phyloP scores from a whole-genome alignment of 2,113 vertebrate species.

The Opisthocomus hoazin region DNA sequence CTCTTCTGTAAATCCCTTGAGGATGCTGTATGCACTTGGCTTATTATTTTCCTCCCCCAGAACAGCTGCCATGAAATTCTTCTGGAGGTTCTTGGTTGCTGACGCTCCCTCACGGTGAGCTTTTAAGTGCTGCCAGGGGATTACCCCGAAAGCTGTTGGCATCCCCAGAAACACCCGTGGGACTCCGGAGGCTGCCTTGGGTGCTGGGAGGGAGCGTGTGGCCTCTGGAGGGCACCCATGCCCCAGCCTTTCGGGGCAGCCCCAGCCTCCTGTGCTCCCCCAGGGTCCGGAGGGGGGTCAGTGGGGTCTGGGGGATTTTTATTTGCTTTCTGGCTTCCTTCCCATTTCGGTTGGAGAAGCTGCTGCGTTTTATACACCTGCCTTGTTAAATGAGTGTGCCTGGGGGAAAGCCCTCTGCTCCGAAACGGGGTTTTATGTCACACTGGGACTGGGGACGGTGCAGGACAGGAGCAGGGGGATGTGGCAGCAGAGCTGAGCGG shows the following conservation, averaged over 20 bases:
- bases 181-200: neutral
- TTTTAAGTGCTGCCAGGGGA: neutral
- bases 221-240: slow-evolving; percentile 71
- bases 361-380: neutral
- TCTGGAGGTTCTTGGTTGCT: neutral
- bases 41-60: neutral
- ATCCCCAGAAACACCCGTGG: neutral
- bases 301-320: no score
- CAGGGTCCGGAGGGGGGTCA: neutral
- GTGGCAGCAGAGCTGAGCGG: accelerated
- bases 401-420: neutral
- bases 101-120: accelerated
- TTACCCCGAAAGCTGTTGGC: neutral
- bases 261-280: neutral
- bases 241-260: neutral
- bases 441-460: neutral
- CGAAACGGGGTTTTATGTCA: neutral
- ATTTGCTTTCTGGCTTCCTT: neutral
- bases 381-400: no score
- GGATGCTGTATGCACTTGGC: neutral
- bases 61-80: neutral
- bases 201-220: neutral
- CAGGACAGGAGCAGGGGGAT: neutral
- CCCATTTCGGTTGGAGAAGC: neutral
- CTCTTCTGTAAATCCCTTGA: neutral